These are phyloP conservation scores for Chloroceryle amazona DNA, from an alignment of 2,797 vertebrate species.

Conservation along the genomic window DNA sequence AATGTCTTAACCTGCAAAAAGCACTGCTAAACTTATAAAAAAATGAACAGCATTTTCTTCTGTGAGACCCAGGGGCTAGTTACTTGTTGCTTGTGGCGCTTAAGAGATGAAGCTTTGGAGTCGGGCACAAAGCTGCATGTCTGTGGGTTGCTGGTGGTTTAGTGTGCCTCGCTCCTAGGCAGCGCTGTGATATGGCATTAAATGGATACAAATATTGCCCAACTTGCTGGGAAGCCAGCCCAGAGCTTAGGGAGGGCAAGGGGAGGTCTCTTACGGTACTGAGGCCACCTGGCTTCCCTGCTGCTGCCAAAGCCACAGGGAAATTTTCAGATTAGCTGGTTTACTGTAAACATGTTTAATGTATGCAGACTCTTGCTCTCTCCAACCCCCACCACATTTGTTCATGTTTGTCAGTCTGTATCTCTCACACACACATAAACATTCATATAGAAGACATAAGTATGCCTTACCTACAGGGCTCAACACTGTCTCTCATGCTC, in stretches of 20 bases:
- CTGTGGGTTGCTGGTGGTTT: background rate
- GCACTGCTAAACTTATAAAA: background rate
- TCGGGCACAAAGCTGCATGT: background rate
- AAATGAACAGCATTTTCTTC: background rate
- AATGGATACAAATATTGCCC: background rate
- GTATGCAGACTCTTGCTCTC: background rate
- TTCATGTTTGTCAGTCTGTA: background rate
- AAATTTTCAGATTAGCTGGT: background rate
- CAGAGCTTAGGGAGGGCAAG: background rate
- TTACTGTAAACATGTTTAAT: conserved; percentile 1
- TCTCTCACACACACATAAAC: fast-evolving
- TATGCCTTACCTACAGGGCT: background rate
- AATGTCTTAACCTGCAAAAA: conserved; percentile 45
- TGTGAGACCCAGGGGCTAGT: background rate
- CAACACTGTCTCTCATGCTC: background rate
- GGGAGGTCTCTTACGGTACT: background rate
- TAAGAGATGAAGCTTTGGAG: background rate
- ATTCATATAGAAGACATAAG: background rate
- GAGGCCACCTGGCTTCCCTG: background rate
- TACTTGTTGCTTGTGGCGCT: background rate
- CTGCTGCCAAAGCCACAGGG: background rate
- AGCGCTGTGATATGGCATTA: background rate
- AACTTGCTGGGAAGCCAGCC: background rate
- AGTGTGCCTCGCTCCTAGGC: fast-evolving
- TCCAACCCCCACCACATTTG: background rate